Evolutionary conservation across 2,797 vertebrate species (phyloP), one percentile per base, ranked within the genome.

Genomic region (Hyperoplus lanceolatus): DNA sequence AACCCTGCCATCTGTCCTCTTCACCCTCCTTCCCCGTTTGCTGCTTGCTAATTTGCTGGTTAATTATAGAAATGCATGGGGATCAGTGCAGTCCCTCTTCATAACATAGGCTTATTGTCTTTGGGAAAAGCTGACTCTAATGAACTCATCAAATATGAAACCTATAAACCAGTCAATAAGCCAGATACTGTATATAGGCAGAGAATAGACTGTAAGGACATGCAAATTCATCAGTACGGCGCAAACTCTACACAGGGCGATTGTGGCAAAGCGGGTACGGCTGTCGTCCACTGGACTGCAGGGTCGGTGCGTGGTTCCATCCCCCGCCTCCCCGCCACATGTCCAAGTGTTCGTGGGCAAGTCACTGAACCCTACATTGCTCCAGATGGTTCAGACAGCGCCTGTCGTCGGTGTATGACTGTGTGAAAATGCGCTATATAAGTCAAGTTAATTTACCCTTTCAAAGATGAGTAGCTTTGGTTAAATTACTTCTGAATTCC

Each of bases 21-120:
- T 79, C 73, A 63, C 51, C 82, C 77, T 73, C 61, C 72, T 78
- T 80, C 84, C 58, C 74, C 11, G 71, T 89, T 86, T 79, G 85
- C 79, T 61, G 75, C 62, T 74, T 87, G 82, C 87, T 93, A 91
- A 93, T 93, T 90, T 89, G 76, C 81, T 80, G 80, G 79, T 91
- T 93, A 90, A 93, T 91, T 88, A 91, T 89, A 87, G 83, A 90
- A 91, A 90, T 85, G 70, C 79, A 74, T 29, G 65, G 61, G 76
- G 75, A 87, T 81, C 75, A 70, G 82, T 73, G 69, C 58, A 48
- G 75, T 72, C 74, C 29, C 29, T 89, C 77, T 84, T 84, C 80
- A 78, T 77, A 86, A 84, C 65, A 54, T 54, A 49, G 82, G 68
- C 57, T 83, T 77, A 61, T 80, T 70, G 81, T 91, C 83, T 88